Percentiles rank a stretch among this genome's conserved stretches.
phyloP scores from a whole-genome alignment of 1,140 invertebrate genomes.

The Cecropterus lyciades region DNA sequence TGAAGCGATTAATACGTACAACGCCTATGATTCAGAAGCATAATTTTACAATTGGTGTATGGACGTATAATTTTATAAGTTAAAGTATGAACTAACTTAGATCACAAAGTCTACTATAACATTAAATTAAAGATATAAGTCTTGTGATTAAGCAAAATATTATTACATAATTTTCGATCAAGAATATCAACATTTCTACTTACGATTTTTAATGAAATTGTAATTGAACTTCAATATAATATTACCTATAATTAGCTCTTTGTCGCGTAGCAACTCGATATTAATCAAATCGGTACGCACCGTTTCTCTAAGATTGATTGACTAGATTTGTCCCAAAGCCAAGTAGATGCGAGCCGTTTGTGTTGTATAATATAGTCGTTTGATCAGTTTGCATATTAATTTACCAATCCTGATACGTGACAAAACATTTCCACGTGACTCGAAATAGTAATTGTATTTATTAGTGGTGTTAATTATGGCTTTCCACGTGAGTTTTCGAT shows the following conservation, averaged over 20 bases:
- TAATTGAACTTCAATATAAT: not conserved
- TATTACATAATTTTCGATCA: too few relatives aligned
- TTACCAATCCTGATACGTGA: not conserved
- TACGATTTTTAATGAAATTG: not conserved
- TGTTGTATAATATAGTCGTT: conserved; percentile 10
- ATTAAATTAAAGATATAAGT: too few relatives aligned
- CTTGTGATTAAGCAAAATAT: too few relatives aligned
- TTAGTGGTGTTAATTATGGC: not conserved
- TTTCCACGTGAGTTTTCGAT: too few relatives aligned
- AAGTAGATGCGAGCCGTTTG: conserved; percentile 15
- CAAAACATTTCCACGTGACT: conserved; percentile 2
- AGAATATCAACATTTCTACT: not conserved
- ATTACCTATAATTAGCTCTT: conserved; percentile 7
- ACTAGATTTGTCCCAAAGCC: conserved; percentile 26
- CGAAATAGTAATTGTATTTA: not conserved
- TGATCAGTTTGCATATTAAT: not conserved
- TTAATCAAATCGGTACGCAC: conserved; percentile 21
- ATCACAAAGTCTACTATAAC: too few relatives aligned
- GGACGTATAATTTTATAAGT: too few relatives aligned
- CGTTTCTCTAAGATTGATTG: conserved; percentile 31
- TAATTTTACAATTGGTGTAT: too few relatives aligned
- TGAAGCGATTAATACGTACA: too few relatives aligned
- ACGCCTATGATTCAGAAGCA: too few relatives aligned
- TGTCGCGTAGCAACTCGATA: not conserved
- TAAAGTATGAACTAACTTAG: too few relatives aligned